Evolutionary conservation across 2,113 vertebrate genomes (phyloP).

Genomic region (Protobothrops flavoviridis): DNA sequence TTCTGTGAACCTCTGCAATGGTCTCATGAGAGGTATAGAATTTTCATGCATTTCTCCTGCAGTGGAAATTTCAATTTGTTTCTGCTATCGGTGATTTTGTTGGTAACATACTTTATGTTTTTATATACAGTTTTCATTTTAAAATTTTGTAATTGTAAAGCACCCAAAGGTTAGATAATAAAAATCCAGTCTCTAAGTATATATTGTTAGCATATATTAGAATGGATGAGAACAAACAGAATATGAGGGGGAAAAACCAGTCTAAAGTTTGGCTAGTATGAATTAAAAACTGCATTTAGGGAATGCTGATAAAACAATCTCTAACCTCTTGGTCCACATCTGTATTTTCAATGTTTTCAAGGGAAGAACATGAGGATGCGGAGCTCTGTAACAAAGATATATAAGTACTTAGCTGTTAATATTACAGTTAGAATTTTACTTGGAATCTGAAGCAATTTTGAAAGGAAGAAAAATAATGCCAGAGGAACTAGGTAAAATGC

Average conservation of each 20-base stretch:
- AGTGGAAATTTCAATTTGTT: background rate
- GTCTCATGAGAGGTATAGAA: background rate
- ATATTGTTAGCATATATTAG: background rate
- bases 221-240: background rate
- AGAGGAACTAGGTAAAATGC: background rate
- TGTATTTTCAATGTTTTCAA: conserved; percentile 47
- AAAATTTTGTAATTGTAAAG: background rate
- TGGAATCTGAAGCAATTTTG: background rate
- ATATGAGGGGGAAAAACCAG: background rate
- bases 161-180: background rate
- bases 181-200: background rate
- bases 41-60: background rate
- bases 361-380: conserved; percentile 47
- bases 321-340: conserved; percentile 79
- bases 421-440: background rate
- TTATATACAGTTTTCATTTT: background rate
- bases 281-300: background rate
- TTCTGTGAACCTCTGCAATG: background rate
- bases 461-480: background rate
- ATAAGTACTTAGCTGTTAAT: background rate
- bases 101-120: background rate
- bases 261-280: background rate
- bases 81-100: background rate
- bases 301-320: conserved; percentile 25
- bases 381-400: conserved; percentile 58